Base-by-base conservation (phyloP, 1,140 invertebrate genomes). In the Drosophila pandora region DNA sequence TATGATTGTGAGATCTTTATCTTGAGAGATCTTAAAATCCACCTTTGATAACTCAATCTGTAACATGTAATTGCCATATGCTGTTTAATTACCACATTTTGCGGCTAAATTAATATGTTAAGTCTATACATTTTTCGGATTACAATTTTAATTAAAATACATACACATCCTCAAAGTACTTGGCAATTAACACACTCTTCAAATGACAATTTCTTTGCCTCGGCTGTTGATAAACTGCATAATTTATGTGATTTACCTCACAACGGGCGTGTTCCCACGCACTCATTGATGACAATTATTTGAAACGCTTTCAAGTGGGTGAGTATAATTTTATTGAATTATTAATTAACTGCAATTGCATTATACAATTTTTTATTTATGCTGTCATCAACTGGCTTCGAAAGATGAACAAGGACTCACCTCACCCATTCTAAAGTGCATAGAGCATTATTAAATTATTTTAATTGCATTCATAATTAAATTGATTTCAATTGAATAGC, bases 401-500 rank as follows among this genome's bases (percentile, higher is more conserved):
- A 28, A 30, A 23, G 22, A 25, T 3, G 23, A 55, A 37, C 37
- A 30, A 50, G 55, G 13, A 21, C 59, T 21, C 54, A 39, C 22
- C 59, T 21, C 54, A 39, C 22, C 47, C 21, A 9, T 12, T 13
- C 17, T 41, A 30, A n/a, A 49, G 28, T 37, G 48, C 50, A 43
- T 55, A 60, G 53, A 49, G 45, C 62, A 68, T 68, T 78, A 81
- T 85, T 87, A 87, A 85, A 87, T 85, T 75, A 87, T 87, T 85
- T 87, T 87, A 87, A 87, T 85, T 80, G 76, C 82, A 87, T 85
- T 82, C 83, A 85, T 87, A 87, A 88, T 87, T 87, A 75, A 87
- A 87, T 87, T 87, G 82, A 88, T 87, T 87, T 87, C 67, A 84
- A 85, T 80, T 76, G 63, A 30, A 53, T 64, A 30, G 60, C 60